A percentile compares a stretch with the other conserved stretches of the same genome.
phyloP scores from a whole-genome alignment of 2,888 invertebrate genomes.

The Globia sparganii region DNA sequence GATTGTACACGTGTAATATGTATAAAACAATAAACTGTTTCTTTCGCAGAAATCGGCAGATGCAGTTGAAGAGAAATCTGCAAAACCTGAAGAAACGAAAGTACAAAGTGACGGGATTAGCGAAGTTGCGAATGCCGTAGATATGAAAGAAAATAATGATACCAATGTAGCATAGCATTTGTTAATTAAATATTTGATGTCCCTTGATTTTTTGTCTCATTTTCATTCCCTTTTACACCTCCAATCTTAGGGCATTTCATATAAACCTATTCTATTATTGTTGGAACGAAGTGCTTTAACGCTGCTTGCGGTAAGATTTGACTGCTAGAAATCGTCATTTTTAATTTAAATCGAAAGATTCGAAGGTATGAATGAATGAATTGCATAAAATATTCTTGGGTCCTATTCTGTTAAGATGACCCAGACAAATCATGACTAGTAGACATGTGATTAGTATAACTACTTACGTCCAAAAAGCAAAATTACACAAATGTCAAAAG shows the following conservation, averaged over 20 bases:
- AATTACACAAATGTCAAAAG: background rate
- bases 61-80: constrained; percentile 30
- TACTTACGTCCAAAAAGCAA: no score
- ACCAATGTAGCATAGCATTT: constrained; percentile 42
- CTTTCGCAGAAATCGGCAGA: constrained; percentile 24
- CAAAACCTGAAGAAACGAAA: constrained; percentile 27
- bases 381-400: background rate
- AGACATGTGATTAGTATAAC: background rate
- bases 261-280: background rate
- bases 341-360: no score
- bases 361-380: no score
- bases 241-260: background rate
- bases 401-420: background rate
- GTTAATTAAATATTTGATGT: constrained; percentile 37
- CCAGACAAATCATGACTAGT: background rate
- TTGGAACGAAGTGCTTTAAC: no score
- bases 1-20: background rate
- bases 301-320: no score
- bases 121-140: constrained; percentile 20
- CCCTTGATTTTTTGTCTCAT: background rate
- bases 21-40: no score
- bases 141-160: constrained; percentile 33
- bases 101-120: constrained; percentile 16
- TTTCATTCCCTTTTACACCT: background rate
- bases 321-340: no score